Conservation (phyloP, 53 echinoderm and acorn worm species). For the Stichopus horrens region DNA sequence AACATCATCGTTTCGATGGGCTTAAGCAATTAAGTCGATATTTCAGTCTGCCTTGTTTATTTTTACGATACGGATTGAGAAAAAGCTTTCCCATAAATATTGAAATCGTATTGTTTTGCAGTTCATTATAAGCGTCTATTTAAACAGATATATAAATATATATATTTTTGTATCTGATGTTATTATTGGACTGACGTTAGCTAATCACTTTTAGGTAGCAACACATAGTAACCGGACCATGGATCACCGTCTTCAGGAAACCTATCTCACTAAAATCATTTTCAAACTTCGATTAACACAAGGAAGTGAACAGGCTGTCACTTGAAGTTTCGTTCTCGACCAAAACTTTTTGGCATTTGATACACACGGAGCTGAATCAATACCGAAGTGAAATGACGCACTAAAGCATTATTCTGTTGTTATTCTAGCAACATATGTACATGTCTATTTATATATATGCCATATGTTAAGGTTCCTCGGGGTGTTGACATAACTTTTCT, state of each 20-base stretch:
- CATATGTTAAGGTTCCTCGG: too few species aligned
- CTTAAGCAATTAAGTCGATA: too few species aligned
- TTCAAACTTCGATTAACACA: background rate
- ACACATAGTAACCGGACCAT: slow-evolving; percentile 6
- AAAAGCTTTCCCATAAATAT: too few species aligned
- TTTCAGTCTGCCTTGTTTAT: too few species aligned
- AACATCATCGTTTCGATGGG: too few species aligned
- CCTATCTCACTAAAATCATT: background rate
- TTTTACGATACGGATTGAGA: too few species aligned
- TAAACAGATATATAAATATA: too few species aligned
- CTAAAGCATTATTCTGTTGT: too few species aligned
- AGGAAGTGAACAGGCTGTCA: background rate
- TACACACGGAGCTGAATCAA: background rate
- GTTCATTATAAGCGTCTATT: too few species aligned
- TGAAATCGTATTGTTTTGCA: too few species aligned
- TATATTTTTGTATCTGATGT: background rate
- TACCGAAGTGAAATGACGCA: background rate
- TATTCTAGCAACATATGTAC: background rate
- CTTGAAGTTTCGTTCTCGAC: background rate
- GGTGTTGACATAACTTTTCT: too few species aligned
- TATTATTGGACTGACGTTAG: slow-evolving; percentile 2
- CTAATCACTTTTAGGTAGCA: background rate
- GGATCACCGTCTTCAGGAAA: background rate
- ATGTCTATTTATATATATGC: too few species aligned
- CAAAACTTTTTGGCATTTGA: background rate